Base-by-base conservation (phyloP, 92 coral and sea anemone species). In the Palythoa heliodiscus region DNA sequence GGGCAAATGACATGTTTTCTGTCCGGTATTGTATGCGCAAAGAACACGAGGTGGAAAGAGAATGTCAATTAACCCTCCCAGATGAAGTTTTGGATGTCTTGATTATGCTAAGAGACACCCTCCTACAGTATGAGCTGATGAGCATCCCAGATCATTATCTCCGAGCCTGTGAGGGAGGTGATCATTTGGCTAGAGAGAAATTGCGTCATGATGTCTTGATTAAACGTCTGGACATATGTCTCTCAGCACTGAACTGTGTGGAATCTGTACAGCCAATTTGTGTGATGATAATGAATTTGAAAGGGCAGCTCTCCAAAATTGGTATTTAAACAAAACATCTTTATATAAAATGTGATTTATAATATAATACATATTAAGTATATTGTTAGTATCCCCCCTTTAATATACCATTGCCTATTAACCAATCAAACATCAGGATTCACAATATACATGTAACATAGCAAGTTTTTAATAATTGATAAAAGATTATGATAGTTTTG, bases 1-100 rank as follows among this genome's bases (percentile, higher is more conserved):
- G 90, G 93, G 85, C 84, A 40, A 90, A 90, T 83, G 86, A 90
- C 73, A 35, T 90, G 43, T n/a, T 87, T 68, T 76, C 88, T 13
- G 55, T 37, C 78, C 68, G 90, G 69, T 82, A 86, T 55, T 4
- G 38, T 9, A 82, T 82, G 60, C 73, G 88, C 60, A 75, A 87
- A 64, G 92, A 90, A 53, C 88, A 90, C 76, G 92, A 90, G 75
- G 24, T 86, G 70, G 57, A 78, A 73, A 22, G 73, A 60, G 82
- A 81, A 61, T 61, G 68, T 61, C 68, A 61, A 61, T 61, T 61
- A 61, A 61, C 68, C 68, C 61, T 38, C 40, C 71, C 77, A 69
- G 84, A 88, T 53, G 84, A 88, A 24, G 71, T 67, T 43, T 35
- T 61, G 82, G 83, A 60, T 60, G 68, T 61, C 68, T 61, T 88